Evolutionary conservation across 2,113 vertebrate genomes (phyloP).

Genomic region (Beaufortia kweichowensis): DNA sequence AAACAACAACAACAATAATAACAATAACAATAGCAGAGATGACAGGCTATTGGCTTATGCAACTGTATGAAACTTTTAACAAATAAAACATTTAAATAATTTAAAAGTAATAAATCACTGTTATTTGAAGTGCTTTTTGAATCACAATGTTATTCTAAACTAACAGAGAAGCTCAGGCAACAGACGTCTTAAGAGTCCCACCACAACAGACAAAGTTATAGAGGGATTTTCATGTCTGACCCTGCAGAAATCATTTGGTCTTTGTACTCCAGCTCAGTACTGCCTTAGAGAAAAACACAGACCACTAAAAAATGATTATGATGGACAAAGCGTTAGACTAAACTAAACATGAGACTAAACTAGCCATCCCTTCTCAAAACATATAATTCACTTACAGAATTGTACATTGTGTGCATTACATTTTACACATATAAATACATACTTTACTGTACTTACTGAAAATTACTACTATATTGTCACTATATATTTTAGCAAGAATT

Average conservation of each 20-base stretch:
- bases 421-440: too few species aligned
- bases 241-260: slow-evolving; percentile 67
- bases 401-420: slow-evolving; percentile 9
- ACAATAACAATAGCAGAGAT: too few species aligned
- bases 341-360: slow-evolving; percentile 72
- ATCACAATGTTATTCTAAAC: not conserved
- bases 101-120: too few species aligned
- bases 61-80: too few species aligned
- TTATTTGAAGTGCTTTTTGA: too few species aligned
- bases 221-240: slow-evolving; percentile 64
- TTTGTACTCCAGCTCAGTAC: slow-evolving; percentile 39
- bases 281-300: slow-evolving; percentile 65
- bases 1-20: too few species aligned
- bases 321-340: slow-evolving; percentile 68
- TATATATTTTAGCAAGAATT: too few species aligned
- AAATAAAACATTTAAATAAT: too few species aligned
- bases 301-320: slow-evolving; percentile 72
- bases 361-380: slow-evolving; percentile 66
- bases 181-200: slow-evolving; percentile 50
- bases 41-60: too few species aligned
- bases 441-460: too few species aligned
- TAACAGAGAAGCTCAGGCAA: slow-evolving; percentile 2
- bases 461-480: too few species aligned
- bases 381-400: slow-evolving; percentile 62
- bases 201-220: slow-evolving; percentile 58